Evolutionary conservation across 2,888 invertebrate species (phyloP), one percentile per base, ranked within the genome.

Genomic region (Anthrax anthrax): DNA sequence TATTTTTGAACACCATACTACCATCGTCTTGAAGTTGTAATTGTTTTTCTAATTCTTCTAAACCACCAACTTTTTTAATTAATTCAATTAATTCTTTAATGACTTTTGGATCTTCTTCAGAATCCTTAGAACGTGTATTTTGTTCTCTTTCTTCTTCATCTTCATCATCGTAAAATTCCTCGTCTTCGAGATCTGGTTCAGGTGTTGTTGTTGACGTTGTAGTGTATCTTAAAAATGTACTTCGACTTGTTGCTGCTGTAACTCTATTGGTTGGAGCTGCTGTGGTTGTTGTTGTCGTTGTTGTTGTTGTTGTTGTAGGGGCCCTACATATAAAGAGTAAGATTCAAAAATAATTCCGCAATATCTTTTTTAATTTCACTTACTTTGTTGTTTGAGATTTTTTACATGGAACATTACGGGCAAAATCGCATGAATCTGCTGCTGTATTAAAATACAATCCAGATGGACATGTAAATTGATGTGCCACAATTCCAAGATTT

Each of bases 381-480:
- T 65, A 62, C 17, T 74, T 69, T 39, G 71, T 70, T 2, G 72
- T 71, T 14, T 72, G 70, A 2, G 72, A 74, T 37, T 18, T 80
- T 57, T 84, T 85, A 64, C 87, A 89, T 27, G 80, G 72, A 0
- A 91, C 91, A 62, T 92, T 91, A 56, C 89, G 78, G 0, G 88
- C 78, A 62, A 91, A 92, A 66, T 92, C 92, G 60, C 92, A 92
- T 0, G 91, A 90, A 63, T 91, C 90, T 0, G 90, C 87, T 0
- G 81, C 82, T 58, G 89, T 89, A 70, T 91, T 92, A 70, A 92
- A 92, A 62, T 82, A 87, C 12, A 92, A 70, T 23, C 90, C 90
- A 47, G 91, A 88, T 5, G 92, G 92, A 60, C 92, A 92, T 0
- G 90, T 92, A 62, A 92, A 92, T 61, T 86, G 85, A 70, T 92